Evolutionary conservation across 2,888 invertebrate genomes (phyloP), one percentile per base, ranked within the genome.

Genomic region (Sarcophaga rosellei): DNA sequence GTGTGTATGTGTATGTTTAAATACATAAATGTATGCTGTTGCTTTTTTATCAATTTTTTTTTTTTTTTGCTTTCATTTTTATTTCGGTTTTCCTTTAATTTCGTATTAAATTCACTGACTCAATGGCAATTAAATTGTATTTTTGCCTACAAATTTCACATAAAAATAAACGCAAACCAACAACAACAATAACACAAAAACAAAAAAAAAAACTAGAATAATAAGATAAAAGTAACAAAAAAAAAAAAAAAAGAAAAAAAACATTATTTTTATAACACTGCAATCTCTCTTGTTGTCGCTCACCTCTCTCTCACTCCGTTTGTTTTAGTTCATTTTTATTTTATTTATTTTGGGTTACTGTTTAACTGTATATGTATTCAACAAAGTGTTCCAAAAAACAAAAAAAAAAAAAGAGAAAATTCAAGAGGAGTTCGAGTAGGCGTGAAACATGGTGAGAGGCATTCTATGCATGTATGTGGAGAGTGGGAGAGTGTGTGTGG

Each of bases 61-160:
- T 35, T 23, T 53, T 74, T n/a, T 61, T 20, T 17, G 35, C 25
- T 10, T 57, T 2, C 2, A 17, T 53, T 53, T 53, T 53, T 53
- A 15, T 53, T 17, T 53, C 35, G 35, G 35, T 15, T 53, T 53
- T 5, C 10, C 70, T 70, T 70, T 62, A 12, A 17, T 63, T 35
- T 35, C n/a, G 25, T 20, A 82, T 82, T 82, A 72, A 77, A 66
- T 82, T 72, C 17, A 53, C 77, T 62, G 47, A 82, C 63, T 82
- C 85, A 80, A 75, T 85, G 82, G 77, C 85, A 87, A 83, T 85
- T 85, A 85, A 85, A 79, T 62, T 78, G 59, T 83, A 21, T 79
- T 79, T 84, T 65, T 63, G 75, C 72, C 76, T 73, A 79, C 74
- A 70, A 23, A 65, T 21, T 53, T 53, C 53, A 4, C 53, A 53